phyloP scores from a whole-genome alignment of 2,113 vertebrate species.

The Gobiocypris rarus region DNA sequence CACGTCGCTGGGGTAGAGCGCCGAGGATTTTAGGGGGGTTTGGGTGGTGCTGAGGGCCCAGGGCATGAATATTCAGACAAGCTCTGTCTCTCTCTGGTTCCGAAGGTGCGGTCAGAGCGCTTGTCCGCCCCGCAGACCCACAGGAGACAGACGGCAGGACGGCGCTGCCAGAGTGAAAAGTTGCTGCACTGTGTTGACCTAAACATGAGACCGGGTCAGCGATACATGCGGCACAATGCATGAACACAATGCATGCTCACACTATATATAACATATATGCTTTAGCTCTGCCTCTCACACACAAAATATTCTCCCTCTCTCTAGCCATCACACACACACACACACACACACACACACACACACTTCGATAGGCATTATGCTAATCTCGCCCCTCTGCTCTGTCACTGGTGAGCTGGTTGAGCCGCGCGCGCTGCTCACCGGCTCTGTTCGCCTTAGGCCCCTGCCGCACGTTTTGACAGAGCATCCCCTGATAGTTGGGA shows the following conservation, averaged over 20 bases:
- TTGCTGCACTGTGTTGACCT: background rate
- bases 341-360: constrained; percentile 38
- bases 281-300: constrained; percentile 14
- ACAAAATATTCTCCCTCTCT: constrained; percentile 23
- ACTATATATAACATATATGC: background rate
- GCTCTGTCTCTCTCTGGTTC: constrained; percentile 78
- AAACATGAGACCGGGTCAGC: background rate
- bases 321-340: constrained; percentile 62
- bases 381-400: constrained; percentile 83
- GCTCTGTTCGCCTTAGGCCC: constrained; percentile 96
- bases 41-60: constrained; percentile 83
- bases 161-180: background rate
- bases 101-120: constrained; percentile 16
- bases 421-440: constrained; percentile 86
- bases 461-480: constrained; percentile 99
- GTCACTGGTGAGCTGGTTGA: constrained; percentile 84
- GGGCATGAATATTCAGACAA: constrained; percentile 89
- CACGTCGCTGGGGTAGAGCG: constrained; percentile 72
- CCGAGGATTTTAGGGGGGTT: constrained; percentile 29
- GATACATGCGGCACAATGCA: background rate
- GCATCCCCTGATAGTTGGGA: constrained; percentile 99
- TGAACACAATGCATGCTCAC: background rate
- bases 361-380: constrained; percentile 97
- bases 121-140: background rate
- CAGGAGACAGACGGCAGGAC: constrained; percentile 6